phyloP scores from a whole-genome alignment of 2,113 vertebrate species.

The Trematocara nigrifrons region DNA sequence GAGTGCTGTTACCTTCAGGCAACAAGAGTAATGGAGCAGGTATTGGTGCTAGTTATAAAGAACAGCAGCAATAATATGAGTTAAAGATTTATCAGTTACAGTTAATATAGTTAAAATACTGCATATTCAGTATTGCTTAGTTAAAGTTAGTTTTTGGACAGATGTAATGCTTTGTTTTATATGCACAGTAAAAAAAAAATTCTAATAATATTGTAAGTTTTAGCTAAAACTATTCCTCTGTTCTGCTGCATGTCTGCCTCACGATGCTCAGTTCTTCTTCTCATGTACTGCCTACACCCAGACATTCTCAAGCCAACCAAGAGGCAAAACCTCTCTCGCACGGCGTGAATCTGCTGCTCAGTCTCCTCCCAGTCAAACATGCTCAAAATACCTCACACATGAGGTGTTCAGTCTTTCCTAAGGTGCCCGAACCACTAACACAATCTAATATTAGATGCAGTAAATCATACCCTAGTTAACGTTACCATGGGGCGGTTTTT shows the following conservation, averaged over 20 bases:
- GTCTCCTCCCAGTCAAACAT: neutral
- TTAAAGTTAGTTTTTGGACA: neutral
- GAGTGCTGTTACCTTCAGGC: neutral
- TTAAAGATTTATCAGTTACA: neutral
- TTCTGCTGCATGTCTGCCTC: neutral
- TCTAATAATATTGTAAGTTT: neutral
- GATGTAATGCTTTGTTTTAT: neutral
- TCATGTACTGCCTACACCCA: neutral
- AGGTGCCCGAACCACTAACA: neutral
- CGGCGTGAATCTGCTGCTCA: rapidly evolving
- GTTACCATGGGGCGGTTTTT: neutral
- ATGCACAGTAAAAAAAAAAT: neutral
- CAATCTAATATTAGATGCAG: neutral
- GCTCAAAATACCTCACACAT: neutral
- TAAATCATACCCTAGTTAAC: neutral
- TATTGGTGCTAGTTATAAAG: neutral
- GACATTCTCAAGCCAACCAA: neutral
- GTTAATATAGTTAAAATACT: neutral
- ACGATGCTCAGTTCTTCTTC: neutral
- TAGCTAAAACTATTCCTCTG: neutral
- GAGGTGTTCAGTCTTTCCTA: neutral
- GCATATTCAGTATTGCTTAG: neutral
- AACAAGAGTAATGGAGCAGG: neutral
- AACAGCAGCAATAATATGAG: neutral
- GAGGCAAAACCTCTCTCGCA: neutral